Conservation (phyloP, 2,888 invertebrate genomes). For the Drosophila prolongata region DNA sequence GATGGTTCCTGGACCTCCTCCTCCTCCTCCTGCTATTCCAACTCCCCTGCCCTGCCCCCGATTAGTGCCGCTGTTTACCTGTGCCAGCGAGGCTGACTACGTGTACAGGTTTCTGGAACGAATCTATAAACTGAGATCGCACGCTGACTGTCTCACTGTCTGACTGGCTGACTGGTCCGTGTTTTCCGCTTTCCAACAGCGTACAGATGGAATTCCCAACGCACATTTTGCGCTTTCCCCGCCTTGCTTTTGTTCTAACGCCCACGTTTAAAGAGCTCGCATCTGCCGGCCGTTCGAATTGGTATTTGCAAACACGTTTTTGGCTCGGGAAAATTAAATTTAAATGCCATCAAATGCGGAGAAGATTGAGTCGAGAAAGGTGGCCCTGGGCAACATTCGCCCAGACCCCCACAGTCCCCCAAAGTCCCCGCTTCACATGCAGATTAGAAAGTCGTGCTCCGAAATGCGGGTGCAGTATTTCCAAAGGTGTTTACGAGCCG, state of each 20-base stretch:
- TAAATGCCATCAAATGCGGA: conserved; percentile 67
- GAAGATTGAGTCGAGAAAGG: conserved; percentile 49
- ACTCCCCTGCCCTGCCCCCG: conserved; percentile 44
- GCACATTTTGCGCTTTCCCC: conserved; percentile 67
- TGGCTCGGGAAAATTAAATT: conserved; percentile 69
- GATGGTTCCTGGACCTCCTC: conserved; percentile 28
- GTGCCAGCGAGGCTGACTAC: conserved; percentile 55
- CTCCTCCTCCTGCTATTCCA: conserved; percentile 26
- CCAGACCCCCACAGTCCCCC: background rate
- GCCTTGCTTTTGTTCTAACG: conserved; percentile 64
- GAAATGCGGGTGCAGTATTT: conserved; percentile 46
- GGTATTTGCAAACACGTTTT: conserved; percentile 64
- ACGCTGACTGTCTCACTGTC: conserved; percentile 46
- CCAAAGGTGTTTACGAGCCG: conserved; percentile 60
- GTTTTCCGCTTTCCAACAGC: conserved; percentile 24
- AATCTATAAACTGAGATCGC: conserved; percentile 78
- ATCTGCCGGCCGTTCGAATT: conserved; percentile 8
- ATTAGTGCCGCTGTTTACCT: conserved; percentile 78
- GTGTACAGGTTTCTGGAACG: conserved; percentile 76
- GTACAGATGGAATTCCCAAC: conserved; percentile 62
- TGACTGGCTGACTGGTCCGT: conserved; percentile 28
- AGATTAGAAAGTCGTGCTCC: conserved; percentile 46
- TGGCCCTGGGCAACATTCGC: conserved; percentile 24
- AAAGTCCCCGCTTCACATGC: conserved; percentile 47
- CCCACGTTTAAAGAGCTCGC: conserved; percentile 53